A percentile compares a stretch with the other conserved stretches of the same genome.
Conservation (phyloP, 2,113 vertebrate species). For the Oryzias curvinotus region DNA sequence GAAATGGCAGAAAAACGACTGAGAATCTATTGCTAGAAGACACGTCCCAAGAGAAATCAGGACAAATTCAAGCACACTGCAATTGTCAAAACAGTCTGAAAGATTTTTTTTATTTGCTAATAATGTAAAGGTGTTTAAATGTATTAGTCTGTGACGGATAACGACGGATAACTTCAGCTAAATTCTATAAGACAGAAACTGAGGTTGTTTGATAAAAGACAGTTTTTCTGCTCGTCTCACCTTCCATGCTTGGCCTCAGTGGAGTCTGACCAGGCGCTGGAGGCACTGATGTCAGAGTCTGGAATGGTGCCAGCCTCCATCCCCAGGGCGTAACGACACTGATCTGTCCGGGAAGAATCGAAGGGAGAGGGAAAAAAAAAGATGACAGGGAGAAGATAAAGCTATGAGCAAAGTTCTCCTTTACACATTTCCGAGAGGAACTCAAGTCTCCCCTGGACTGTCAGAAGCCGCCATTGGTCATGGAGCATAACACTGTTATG, state of each 20-base stretch:
- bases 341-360: constrained; percentile 68
- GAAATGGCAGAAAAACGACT: background rate
- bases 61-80: background rate
- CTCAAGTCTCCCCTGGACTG: constrained; percentile 50
- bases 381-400: constrained; percentile 17
- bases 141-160: too few relatives aligned
- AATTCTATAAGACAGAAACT: background rate
- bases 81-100: background rate
- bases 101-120: background rate
- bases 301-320: constrained; percentile 92
- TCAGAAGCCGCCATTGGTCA: constrained; percentile 52
- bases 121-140: background rate
- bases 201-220: background rate
- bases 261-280: constrained; percentile 92
- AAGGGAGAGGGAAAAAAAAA: constrained; percentile 3
- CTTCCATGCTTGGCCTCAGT: constrained; percentile 92
- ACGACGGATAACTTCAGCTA: too few relatives aligned
- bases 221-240: constrained; percentile 58
- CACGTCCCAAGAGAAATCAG: constrained; percentile 1
- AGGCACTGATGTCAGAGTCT: constrained; percentile 88
- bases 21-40: background rate
- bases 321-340: constrained; percentile 91
- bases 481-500: constrained; percentile 44
- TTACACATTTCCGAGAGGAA: constrained; percentile 19
- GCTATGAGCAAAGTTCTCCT: constrained; percentile 39